phyloP scores from a whole-genome alignment of 2,888 invertebrate species.

The Oxytorus armatus region DNA sequence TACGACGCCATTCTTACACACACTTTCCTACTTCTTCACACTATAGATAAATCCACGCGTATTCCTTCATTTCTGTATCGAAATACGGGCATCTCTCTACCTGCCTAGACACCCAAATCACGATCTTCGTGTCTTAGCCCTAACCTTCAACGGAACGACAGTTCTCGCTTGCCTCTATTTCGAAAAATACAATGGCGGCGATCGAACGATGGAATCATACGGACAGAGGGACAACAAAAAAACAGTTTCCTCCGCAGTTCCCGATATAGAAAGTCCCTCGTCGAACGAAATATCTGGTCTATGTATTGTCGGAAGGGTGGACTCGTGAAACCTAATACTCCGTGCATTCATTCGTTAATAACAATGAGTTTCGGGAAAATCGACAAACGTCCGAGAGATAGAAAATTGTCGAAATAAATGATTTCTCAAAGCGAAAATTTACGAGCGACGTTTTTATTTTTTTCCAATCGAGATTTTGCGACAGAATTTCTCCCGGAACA shows the following conservation, averaged over 20 bases:
- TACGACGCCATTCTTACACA: not conserved
- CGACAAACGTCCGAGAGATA: too few species aligned
- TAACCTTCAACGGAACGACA: not conserved
- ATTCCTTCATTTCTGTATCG: not conserved
- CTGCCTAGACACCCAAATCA: slow-evolving; percentile 23
- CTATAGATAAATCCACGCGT: too few species aligned
- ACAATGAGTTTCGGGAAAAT: too few species aligned
- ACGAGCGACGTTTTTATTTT: too few species aligned
- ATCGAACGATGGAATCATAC: slow-evolving; percentile 6
- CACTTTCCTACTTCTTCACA: slow-evolving; percentile 1
- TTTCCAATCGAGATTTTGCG: too few species aligned
- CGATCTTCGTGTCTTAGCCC: slow-evolving; percentile 3
- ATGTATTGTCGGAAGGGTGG: not conserved
- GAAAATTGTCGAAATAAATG: too few species aligned
- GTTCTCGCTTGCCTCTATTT: not conserved
- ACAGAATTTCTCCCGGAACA: too few species aligned
- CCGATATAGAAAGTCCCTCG: slow-evolving; percentile 53
- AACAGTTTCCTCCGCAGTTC: slow-evolving; percentile 26
- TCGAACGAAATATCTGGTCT: slow-evolving; percentile 24
- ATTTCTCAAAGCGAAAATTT: too few species aligned
- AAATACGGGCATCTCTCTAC: not conserved
- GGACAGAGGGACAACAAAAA: not conserved
- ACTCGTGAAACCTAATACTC: not conserved
- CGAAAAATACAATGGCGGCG: slow-evolving; percentile 24
- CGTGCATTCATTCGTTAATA: not conserved